Percentiles rank a stretch among this genome's conserved stretches.
Evolutionary conservation across 2,888 invertebrate species (phyloP).

Genomic region (Agapostemon virescens): DNA sequence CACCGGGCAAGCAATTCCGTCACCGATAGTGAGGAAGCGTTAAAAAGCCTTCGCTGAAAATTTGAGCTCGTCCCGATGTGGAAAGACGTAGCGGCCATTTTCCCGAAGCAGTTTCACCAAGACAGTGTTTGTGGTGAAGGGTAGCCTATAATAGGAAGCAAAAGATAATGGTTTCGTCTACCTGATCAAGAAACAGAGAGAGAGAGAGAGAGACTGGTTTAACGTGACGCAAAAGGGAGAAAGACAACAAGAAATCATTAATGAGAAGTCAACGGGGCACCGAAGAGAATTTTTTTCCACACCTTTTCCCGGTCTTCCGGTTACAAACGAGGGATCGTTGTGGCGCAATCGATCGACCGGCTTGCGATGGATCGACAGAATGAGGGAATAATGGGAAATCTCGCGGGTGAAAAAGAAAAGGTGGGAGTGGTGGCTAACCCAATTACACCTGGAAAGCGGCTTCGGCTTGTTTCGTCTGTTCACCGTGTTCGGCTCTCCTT

Average conservation of each 20-base stretch:
- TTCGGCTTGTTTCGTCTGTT: slow-evolving; percentile 36
- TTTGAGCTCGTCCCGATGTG: too few species aligned
- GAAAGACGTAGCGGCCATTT: background rate
- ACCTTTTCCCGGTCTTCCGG: slow-evolving; percentile 53
- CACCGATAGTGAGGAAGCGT: too few species aligned
- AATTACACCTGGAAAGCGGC: slow-evolving; percentile 56
- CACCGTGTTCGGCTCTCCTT: background rate
- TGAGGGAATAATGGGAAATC: slow-evolving; percentile 54
- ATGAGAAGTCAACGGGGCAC: slow-evolving; percentile 48
- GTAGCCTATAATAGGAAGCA: slow-evolving; percentile 17
- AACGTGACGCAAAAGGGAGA: slow-evolving; percentile 40
- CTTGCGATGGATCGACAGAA: slow-evolving; percentile 36
- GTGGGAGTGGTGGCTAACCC: slow-evolving; percentile 56
- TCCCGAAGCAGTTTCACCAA: background rate
- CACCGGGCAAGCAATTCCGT: too few species aligned
- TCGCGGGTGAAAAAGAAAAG: slow-evolving; percentile 50
- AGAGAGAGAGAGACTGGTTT: background rate
- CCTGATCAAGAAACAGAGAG: slow-evolving; percentile 51
- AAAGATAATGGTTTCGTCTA: slow-evolving; percentile 45
- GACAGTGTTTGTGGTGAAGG: background rate
- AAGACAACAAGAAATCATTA: slow-evolving; percentile 64
- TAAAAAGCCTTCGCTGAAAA: too few species aligned
- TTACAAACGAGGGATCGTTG: slow-evolving; percentile 55
- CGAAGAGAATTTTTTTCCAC: slow-evolving; percentile 46
- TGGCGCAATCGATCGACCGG: slow-evolving; percentile 42